A percentile compares a stretch with the other conserved stretches of the same genome.
phyloP scores from a whole-genome alignment of 2,113 vertebrate species.

The Sorex araneus region DNA sequence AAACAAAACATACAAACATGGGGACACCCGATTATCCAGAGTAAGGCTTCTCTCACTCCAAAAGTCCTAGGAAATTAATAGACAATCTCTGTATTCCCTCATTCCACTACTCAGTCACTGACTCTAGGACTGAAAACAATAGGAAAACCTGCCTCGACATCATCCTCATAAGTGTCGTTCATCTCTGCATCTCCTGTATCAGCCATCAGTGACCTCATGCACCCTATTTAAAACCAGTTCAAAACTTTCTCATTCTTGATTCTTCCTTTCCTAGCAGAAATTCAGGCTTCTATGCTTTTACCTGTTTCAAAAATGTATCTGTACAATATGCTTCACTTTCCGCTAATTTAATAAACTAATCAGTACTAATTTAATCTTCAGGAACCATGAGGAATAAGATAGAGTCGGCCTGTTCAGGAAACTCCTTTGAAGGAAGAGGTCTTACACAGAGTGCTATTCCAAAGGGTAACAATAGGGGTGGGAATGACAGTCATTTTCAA shows the following conservation, averaged over 20 bases:
- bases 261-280: neutral
- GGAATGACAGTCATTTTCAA: neutral
- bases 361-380: neutral
- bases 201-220: neutral
- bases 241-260: neutral
- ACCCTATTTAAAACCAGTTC: neutral
- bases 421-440: neutral
- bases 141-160: neutral
- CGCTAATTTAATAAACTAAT: slow-evolving; percentile 40
- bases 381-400: neutral
- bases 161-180: neutral
- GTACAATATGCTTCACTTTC: neutral
- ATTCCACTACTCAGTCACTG: neutral
- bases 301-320: neutral
- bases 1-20: neutral
- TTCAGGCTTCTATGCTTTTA: neutral
- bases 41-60: neutral
- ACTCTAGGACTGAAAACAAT: neutral
- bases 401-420: neutral
- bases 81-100: neutral
- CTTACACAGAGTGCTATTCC: neutral
- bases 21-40: neutral
- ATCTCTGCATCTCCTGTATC: neutral
- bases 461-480: neutral
- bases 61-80: neutral